phyloP scores from a whole-genome alignment of 2,888 invertebrate species.

The Orthosia gothica region DNA sequence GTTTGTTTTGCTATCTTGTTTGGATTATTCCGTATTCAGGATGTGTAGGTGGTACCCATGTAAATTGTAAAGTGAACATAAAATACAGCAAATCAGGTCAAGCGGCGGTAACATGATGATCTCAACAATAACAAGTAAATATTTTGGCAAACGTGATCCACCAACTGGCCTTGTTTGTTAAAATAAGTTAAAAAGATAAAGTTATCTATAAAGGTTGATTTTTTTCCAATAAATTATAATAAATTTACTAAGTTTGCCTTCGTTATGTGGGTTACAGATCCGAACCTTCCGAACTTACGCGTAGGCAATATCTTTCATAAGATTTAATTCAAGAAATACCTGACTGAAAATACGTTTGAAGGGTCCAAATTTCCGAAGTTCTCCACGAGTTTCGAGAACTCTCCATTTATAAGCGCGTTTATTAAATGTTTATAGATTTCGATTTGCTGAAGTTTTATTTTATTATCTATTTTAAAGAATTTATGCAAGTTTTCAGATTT shows the following conservation, averaged over 20 bases:
- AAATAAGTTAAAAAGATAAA: slow-evolving; percentile 60
- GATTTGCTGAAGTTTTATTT: slow-evolving; percentile 34
- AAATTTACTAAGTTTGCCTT: slow-evolving; percentile 66
- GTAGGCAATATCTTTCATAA: slow-evolving; percentile 60
- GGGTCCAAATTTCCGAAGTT: slow-evolving; percentile 63
- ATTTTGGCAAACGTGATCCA: slow-evolving; percentile 47
- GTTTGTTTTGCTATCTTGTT: slow-evolving; percentile 30
- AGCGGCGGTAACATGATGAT: not conserved
- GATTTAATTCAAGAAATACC: slow-evolving; percentile 69
- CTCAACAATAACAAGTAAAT: slow-evolving; percentile 50
- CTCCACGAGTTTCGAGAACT: slow-evolving; percentile 46
- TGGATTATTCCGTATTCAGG: slow-evolving; percentile 2
- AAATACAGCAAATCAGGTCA: slow-evolving; percentile 25
- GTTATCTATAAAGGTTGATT: slow-evolving; percentile 61
- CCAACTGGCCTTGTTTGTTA: slow-evolving; percentile 53
- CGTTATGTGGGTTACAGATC: slow-evolving; percentile 54
- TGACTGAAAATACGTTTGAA: slow-evolving; percentile 63
- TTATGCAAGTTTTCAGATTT: slow-evolving; percentile 23
- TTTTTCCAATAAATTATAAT: slow-evolving; percentile 70
- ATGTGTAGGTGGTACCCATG: not conserved
- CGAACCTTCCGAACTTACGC: slow-evolving; percentile 54
- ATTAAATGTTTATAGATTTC: slow-evolving; percentile 61
- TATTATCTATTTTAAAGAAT: slow-evolving; percentile 19
- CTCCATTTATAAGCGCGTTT: slow-evolving; percentile 49
- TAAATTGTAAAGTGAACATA: slow-evolving; percentile 14